Base-by-base conservation (phyloP, 1,140 invertebrate genomes). In the Anoplolepis gracilipes region DNA sequence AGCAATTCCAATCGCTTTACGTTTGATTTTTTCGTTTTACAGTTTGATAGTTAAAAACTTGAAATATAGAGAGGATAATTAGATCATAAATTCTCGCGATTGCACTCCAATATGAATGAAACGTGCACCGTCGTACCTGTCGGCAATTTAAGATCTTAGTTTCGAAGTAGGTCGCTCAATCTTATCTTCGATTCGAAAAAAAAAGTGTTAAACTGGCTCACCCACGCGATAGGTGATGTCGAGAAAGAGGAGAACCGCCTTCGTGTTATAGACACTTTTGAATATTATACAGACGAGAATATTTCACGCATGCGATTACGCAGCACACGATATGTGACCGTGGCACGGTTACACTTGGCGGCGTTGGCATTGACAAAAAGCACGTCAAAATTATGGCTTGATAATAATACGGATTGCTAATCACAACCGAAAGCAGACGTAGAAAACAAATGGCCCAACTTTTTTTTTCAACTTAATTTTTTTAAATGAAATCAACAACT, bases 191-290 rank as follows among this genome's bases (percentile, higher is more conserved):
- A 42, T 30, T 62, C n/a, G 53, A 13, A 64, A 89, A 49, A 19
- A 49, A 19, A 19, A 81, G 64, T 77, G n/a, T 79, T 57, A 33
- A 82, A 82, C 87, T 82, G 65, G 87, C 76, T 85, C 87, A 78
- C 88, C 88, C 87, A 89, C 88, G 88, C 88, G 87, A 86, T 87
- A 88, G 72, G 84, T 89, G 72, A 89, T 88, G 55, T 69, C 55
- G 11, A 59, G 10, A 11, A 22, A 30, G 46, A 22, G 19, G n/a
- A 67, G 28, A 25, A 7, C n/a, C 16, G 13, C 13, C 39, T 65
- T 76, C 28, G 13, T 8, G 19, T 4, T n/a, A 28, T n/a, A 33
- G 22, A 25, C 16, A 19, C 65, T 10, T 42, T 42, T 33, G 78
- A n/a, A 59, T n/a, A 42, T 72, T 46, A 53, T 19, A 42, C 22